Evolutionary conservation across 2,797 vertebrate genomes (phyloP).

Genomic region (Cichlasoma orientale): DNA sequence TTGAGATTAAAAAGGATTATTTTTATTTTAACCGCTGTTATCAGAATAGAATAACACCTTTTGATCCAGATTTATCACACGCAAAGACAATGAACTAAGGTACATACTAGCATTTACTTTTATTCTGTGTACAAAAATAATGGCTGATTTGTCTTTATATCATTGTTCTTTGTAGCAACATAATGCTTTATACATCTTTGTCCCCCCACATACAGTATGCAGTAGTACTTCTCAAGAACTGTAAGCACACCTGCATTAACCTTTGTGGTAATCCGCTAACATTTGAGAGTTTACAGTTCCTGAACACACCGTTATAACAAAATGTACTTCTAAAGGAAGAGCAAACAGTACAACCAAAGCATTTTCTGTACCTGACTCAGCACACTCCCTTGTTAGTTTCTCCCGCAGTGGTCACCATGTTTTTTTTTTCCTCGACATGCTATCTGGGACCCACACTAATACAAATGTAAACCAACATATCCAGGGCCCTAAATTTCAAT

Average conservation of each 20-base stretch:
- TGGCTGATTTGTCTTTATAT: neutral
- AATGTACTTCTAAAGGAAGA: neutral
- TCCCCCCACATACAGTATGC: neutral
- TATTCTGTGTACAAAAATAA: neutral
- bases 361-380: neutral
- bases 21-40: neutral
- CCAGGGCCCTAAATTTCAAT: slow-evolving; percentile 10
- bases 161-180: neutral
- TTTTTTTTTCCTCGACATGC: slow-evolving; percentile 65
- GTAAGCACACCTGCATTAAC: neutral
- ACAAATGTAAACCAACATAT: slow-evolving; percentile 58
- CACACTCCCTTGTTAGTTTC: neutral
- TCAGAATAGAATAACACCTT: neutral
- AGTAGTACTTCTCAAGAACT: neutral
- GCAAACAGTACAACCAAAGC: neutral
- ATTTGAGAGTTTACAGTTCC: neutral
- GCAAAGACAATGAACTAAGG: neutral
- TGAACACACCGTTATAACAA: neutral
- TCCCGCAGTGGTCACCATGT: slow-evolving; percentile 59
- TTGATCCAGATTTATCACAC: neutral
- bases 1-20: neutral
- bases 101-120: neutral
- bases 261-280: neutral
- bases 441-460: slow-evolving; percentile 58
- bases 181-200: neutral